Conservation (phyloP, 2,888 invertebrate species). For the Celastrina argiolus region DNA sequence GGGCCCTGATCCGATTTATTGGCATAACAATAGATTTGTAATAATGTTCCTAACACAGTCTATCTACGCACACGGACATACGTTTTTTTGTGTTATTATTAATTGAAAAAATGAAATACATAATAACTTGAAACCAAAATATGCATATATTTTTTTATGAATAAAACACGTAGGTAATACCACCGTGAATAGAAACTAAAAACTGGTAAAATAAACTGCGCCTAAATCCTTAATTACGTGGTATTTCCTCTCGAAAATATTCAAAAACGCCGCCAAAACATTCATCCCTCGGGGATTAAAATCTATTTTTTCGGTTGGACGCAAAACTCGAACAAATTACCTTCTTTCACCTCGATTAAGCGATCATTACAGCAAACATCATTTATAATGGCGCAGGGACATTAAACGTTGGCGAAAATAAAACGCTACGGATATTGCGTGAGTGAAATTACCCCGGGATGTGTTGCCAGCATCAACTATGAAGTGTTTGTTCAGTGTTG, state of each 20-base stretch:
- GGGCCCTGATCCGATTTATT: no score
- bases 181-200: no score
- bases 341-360: constrained; percentile 65
- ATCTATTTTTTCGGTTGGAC: not conserved
- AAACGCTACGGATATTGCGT: constrained; percentile 62
- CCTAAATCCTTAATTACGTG: not conserved
- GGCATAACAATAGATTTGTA: no score
- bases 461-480: no score
- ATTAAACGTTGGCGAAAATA: constrained; percentile 46
- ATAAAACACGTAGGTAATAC: not conserved
- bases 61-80: no score
- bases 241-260: not conserved
- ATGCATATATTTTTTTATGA: no score
- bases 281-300: not conserved
- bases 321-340: constrained; percentile 45
- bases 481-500: no score
- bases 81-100: no score
- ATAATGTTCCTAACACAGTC: no score
- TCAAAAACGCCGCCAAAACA: not conserved
- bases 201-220: not conserved
- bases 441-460: constrained; percentile 32
- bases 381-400: constrained; percentile 51
- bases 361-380: constrained; percentile 64
- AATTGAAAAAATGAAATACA: no score
- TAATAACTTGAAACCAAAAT: no score